Evolutionary conservation across 2,888 invertebrate species (phyloP), one percentile per base, ranked within the genome.

Genomic region (Napeogenes sylphis): DNA sequence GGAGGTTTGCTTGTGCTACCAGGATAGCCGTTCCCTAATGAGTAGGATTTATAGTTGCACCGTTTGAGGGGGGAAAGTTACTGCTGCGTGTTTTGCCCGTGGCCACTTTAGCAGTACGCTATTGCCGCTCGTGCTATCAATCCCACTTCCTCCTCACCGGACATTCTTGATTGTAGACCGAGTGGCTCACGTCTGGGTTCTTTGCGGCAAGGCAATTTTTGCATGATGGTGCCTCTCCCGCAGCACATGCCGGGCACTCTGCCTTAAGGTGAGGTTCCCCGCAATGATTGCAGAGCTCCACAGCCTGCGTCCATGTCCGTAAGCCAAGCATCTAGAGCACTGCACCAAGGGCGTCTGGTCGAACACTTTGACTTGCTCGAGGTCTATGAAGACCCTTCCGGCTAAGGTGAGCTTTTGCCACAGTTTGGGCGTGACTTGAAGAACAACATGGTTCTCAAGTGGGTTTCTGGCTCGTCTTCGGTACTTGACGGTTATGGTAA

Each of bases 71-170:
- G 21, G 21, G 21, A 21, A 1, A 1, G 21, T 21, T 21, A 21
- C 21, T 21, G 21, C 38, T 4, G 38, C 4, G 8, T 6, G 5
- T 8, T 38, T 38, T 6, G 38, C 38, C 4, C 4, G 4, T 6
- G 38, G 38, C 38, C 4, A 21, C 21, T 21, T 21, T 21, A 21
- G 21, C 21, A 21, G 21, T 21, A 21, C 21, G 21, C 21, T 21
- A 38, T 6, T 0, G 45, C n/a, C 8, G 59, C 38, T 12, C 68
- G 46, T 1, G 67, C 69, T 38, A 70, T 13, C 4, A 14, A 13
- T 70, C 68, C 65, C 70, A 68, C 13, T 56, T 62, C 3, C 32
- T 56, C 10, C 65, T 45, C 4, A 61, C 58, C 8, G 59, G 53
- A 56, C 66, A 68, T 3, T 62, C 58, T 4, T 12, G 3, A 38